Base-by-base conservation (phyloP, 2,797 vertebrate genomes). In the Leucoraja ocellata region DNA sequence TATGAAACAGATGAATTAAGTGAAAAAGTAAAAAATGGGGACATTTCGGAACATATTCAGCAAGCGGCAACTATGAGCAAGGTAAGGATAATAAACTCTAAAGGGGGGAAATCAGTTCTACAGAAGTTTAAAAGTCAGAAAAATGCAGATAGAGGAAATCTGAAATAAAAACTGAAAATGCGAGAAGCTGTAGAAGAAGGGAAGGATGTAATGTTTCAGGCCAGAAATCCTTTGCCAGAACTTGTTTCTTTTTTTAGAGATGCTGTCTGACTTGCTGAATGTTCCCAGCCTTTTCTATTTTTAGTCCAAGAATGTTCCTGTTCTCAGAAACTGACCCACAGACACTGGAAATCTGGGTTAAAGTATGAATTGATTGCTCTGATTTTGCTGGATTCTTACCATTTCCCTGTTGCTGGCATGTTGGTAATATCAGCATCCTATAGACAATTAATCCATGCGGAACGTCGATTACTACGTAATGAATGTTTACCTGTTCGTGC, bases 1-100 rank as follows among this genome's bases (percentile, higher is more conserved):
- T 96, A 97, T 93, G 91, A 93, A 25, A 94, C 95, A 11, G 96
- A 97, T 73, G 54, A 94, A 21, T 93, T 97, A 93, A 95, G 93
- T 0, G 93, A 93, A 4, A 96, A 96, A 81, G 94, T 96, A 0
- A 93, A 32, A 10, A 94, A 94, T 2, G 94, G 94, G 25, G 95
- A 96, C 36, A 83, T 96, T 92, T 95, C 79, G 18, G 74, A 94
- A 2, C 97, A 96, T 86, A 95, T 96, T 13, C 88, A 16, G 0
- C 1, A 81, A 0, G 97, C 97, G 21, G 95, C 94, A 5, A 93
- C 93, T 65, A 95, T 94, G 83, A 94, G 61, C 88, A 95, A 95
- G 95, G 97, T 97, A 95, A 95, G 94, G 10, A 32, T 58, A 93
- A 77, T 77, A 61, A 78, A 77, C 74, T 74, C 32, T 23, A 28